phyloP scores from a whole-genome alignment of 1,140 invertebrate species.

The Microplitis mediator region DNA sequence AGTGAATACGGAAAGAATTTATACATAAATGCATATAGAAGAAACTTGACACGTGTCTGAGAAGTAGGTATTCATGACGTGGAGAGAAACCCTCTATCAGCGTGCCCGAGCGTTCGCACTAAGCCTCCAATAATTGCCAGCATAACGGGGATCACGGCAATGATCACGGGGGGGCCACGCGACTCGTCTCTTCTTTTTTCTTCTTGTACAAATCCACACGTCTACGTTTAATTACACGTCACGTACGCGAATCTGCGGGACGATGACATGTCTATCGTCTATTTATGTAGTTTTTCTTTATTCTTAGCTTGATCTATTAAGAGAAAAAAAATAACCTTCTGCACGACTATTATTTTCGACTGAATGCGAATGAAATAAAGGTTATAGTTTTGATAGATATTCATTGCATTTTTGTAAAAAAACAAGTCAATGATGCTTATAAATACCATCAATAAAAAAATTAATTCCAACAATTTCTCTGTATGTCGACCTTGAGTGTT shows the following conservation, averaged over 20 bases:
- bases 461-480: no score
- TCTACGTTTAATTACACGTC: constrained; percentile 57
- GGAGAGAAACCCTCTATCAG: constrained; percentile 35
- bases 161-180: constrained; percentile 39
- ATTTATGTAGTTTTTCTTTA: no score
- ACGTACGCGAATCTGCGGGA: constrained; percentile 35
- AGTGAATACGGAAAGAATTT: no score
- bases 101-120: constrained; percentile 34
- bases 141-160: constrained; percentile 52
- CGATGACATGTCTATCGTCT: constrained; percentile 18
- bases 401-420: no score
- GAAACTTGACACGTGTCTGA: constrained; percentile 45
- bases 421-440: no score
- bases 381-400: no score
- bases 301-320: no score
- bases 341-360: no score
- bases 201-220: constrained; percentile 32
- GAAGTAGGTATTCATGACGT: constrained; percentile 43
- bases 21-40: constrained; percentile 35
- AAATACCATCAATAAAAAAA: no score
- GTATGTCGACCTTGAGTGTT: no score
- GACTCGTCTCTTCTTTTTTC: constrained; percentile 27
- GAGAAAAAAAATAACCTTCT: no score
- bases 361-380: no score
- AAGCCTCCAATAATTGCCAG: constrained; percentile 57